Percentiles rank a stretch among this genome's conserved stretches.
These are phyloP conservation scores for Antheraea assamensis DNA, from an alignment of 2,888 invertebrate species.

Conservation along the genomic window DNA sequence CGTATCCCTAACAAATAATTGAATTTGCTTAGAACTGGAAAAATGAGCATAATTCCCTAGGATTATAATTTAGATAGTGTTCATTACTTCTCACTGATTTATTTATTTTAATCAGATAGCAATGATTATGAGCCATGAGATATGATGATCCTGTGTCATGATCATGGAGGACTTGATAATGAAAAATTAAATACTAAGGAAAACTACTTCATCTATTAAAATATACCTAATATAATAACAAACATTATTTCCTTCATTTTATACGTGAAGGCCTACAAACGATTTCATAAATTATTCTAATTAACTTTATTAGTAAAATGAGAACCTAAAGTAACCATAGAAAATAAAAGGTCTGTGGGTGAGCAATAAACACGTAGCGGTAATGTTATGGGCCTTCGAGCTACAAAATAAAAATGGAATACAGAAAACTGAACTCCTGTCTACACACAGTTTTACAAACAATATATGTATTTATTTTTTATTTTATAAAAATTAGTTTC, in stretches of 20 bases:
- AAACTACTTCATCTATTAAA: not conserved
- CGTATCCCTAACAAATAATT: not conserved
- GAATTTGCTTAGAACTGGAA: not conserved
- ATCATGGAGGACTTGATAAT: not conserved
- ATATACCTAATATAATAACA: not conserved
- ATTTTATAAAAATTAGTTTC: too few species aligned
- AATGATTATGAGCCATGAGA: too few species aligned
- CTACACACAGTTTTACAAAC: not conserved
- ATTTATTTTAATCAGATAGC: not conserved
- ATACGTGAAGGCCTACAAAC: not conserved
- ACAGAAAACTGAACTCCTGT: conserved; percentile 3
- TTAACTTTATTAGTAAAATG: conserved; percentile 24
- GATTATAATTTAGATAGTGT: not conserved
- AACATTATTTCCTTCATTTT: not conserved
- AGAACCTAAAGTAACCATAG: conserved; percentile 39
- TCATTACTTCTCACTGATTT: not conserved
- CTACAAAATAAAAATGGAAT: conserved; percentile 9
- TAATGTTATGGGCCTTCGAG: conserved; percentile 29
- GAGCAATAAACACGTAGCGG: conserved; percentile 46
- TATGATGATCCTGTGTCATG: too few species aligned
- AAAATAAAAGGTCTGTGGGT: conserved; percentile 41
- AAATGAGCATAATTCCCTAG: not conserved
- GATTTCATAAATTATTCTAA: not conserved
- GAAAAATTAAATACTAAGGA: not conserved
- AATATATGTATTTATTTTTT: not conserved